phyloP scores from a whole-genome alignment of 2,113 vertebrate species.

The Ictalurus punctatus region DNA sequence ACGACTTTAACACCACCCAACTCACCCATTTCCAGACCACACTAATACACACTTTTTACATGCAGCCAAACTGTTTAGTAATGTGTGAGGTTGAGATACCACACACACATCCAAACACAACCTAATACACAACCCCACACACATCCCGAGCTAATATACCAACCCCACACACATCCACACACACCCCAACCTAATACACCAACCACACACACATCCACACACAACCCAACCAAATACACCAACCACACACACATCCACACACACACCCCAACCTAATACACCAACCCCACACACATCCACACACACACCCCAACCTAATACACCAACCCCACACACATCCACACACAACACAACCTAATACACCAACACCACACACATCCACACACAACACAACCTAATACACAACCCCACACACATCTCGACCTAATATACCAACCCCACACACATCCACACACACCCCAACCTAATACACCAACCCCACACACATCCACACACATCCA shows the following conservation, averaged over 20 bases:
- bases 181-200: not conserved
- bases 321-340: not conserved
- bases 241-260: not conserved
- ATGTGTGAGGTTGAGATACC: not conserved
- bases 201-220: not conserved
- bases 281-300: not conserved
- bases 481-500: not conserved
- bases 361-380: not conserved
- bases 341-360: not conserved
- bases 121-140: not conserved
- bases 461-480: not conserved
- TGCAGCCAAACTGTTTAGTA: not conserved
- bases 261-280: not conserved
- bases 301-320: not conserved
- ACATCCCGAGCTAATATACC: not conserved
- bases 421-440: not conserved
- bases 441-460: not conserved
- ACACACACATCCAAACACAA: not conserved
- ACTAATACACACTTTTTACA: not conserved
- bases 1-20: not conserved
- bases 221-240: not conserved
- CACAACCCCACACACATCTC: not conserved
- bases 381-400: no score
- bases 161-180: not conserved
- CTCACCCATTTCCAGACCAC: not conserved